phyloP scores from a whole-genome alignment of 2,113 vertebrate species.

The Gyps fulvus region DNA sequence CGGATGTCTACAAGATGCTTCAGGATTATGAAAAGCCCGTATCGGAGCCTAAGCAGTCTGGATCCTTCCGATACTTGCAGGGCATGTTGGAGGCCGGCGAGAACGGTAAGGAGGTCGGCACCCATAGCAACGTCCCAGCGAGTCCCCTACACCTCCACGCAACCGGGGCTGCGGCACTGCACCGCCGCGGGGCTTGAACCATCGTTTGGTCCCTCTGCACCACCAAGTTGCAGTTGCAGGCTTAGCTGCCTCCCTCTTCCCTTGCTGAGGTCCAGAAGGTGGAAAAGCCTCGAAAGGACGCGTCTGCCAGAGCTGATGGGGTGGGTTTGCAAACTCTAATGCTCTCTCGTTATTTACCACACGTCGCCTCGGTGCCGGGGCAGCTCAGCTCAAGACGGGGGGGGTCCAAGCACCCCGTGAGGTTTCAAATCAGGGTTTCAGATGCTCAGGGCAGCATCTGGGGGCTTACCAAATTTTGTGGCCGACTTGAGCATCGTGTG shows the following conservation, averaged over 20 bases:
- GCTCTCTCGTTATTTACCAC: accelerated
- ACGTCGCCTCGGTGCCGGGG: neutral
- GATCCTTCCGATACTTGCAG: slow-evolving; percentile 95
- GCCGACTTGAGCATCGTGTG: neutral
- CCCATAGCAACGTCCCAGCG: accelerated
- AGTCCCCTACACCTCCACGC: neutral
- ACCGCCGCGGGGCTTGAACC: neutral
- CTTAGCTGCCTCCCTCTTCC: neutral
- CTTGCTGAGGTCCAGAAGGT: neutral
- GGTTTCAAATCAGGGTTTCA: neutral
- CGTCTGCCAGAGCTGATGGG: accelerated
- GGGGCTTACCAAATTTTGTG: neutral
- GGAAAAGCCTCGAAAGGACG: neutral
- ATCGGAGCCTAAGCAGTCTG: slow-evolving; percentile 92
- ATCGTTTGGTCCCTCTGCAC: accelerated
- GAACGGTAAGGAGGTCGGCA: slow-evolving; percentile 77
- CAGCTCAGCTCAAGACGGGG: neutral
- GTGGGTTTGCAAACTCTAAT: neutral
- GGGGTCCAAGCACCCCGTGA: neutral
- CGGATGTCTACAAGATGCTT: slow-evolving; percentile 97
- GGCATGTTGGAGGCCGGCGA: slow-evolving; percentile 93
- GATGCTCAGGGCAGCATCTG: neutral
- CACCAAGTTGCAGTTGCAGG: neutral
- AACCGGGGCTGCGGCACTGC: accelerated
- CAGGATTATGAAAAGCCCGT: slow-evolving; percentile 82